Conservation (phyloP, 2,888 invertebrate species). For the Tubulanus polymorphus region DNA sequence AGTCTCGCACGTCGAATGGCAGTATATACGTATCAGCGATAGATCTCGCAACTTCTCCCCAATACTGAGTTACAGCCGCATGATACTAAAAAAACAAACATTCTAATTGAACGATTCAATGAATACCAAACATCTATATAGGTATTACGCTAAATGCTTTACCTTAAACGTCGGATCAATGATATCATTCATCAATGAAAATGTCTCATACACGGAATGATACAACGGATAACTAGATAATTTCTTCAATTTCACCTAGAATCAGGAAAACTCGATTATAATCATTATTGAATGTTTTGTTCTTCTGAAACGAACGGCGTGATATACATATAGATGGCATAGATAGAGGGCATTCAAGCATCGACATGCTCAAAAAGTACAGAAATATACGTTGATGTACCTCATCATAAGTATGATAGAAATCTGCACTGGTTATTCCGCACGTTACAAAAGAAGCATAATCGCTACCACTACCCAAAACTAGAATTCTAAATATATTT, state of each 20-base stretch:
- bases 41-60: constrained; percentile 49
- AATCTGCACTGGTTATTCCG: not conserved
- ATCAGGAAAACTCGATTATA: no score
- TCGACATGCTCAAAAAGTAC: not conserved
- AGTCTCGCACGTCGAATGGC: constrained; percentile 49
- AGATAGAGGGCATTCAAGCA: not conserved
- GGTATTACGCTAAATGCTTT: not conserved
- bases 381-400: not conserved
- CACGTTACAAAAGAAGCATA: not conserved
- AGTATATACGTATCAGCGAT: constrained; percentile 50
- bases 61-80: constrained; percentile 44
- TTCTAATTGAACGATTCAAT: not conserved
- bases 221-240: constrained; percentile 51
- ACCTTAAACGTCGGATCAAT: constrained; percentile 49
- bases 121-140: not conserved
- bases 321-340: not conserved
- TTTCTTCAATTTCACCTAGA: constrained; percentile 10
- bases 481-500: not conserved
- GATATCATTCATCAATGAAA: constrained; percentile 43
- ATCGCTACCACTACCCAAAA: not conserved
- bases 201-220: constrained; percentile 54
- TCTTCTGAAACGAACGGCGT: not conserved
- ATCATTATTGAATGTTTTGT: not conserved
- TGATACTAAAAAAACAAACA: constrained; percentile 29
- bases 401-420: not conserved